Evolutionary conservation across 2,797 vertebrate genomes (phyloP), one percentile per base, ranked within the genome.

Genomic region (Lagodon rhomboides): DNA sequence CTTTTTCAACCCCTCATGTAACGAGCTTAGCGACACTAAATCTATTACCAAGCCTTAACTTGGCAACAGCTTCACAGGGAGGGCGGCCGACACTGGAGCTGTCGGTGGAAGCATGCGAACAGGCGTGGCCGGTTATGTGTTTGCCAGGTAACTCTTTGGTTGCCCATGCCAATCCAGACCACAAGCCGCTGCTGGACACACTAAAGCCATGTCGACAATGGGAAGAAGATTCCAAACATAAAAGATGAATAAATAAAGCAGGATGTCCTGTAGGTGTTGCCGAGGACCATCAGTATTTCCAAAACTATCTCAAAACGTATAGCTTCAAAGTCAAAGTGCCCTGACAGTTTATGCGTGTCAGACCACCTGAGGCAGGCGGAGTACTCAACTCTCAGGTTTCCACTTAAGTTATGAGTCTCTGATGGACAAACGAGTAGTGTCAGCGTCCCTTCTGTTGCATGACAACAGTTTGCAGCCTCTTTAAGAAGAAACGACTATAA

Each of bases 11-110:
- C 63, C 73, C 80, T 79, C 86, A 81, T 65, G 75, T 90, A 93
- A 94, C 90, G 68, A 87, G 91, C 92, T 95, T 92, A 94, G 88
- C 80, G 41, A 80, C 68, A 54, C 83, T 89, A 94, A 94, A 91
- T 85, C 92, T 85, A 92, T 92, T 90, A 90, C 69, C 58, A 85
- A 73, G 87, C 79, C 65, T 93, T 88, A 85, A 85, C 87, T 87
- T 92, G 85, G 90, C 85, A 91, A 90, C 76, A 46, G 84, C 83
- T 81, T 78, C 80, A 62, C 68, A 66, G 64, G 77, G 71, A 82
- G 73, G 58, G 69, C 46, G 75, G 69, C 3, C 2, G 9, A 17
- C 44, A 58, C 15, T 23, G 1, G 27, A 66, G 71, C 72, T 54
- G 49, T 46, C 50, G 27, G 54, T 54, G 53, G 70, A 90, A 79